These are phyloP conservation scores for Styela clava DNA, from an alignment of 23 tunicate species.

Conservation along the genomic window DNA sequence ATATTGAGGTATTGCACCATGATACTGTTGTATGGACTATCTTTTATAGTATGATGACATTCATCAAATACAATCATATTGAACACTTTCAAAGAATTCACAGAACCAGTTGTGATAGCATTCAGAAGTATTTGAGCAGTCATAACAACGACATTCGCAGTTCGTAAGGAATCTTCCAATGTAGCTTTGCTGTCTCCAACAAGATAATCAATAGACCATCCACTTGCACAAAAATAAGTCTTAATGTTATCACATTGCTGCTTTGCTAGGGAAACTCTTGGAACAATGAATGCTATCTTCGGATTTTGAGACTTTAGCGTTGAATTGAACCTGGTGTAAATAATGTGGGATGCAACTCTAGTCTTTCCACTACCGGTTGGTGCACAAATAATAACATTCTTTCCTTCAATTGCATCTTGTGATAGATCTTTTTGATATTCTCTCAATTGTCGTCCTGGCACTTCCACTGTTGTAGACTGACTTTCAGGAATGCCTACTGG, in stretches of 20 bases:
- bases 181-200: conserved; percentile 2
- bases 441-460: neutral
- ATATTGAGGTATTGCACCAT: conserved; percentile 3
- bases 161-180: neutral
- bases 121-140: conserved; percentile 42
- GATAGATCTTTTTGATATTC: conserved; percentile 3
- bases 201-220: conserved; percentile 5
- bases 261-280: conserved; percentile 35
- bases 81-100: conserved; percentile 11
- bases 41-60: conserved; percentile 53
- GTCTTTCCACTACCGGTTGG: conserved; percentile 53
- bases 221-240: conserved; percentile 9
- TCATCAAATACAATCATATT: conserved; percentile 48
- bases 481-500: neutral
- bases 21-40: conserved; percentile 18
- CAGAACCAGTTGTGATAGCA: conserved; percentile 9
- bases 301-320: neutral
- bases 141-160: conserved; percentile 24
- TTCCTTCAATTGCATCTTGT: neutral
- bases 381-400: conserved; percentile 24
- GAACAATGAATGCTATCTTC: conserved; percentile 41
- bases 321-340: conserved; percentile 14
- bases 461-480: neutral
- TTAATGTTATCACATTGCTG: conserved; percentile 46
- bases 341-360: conserved; percentile 36